Conservation (phyloP, 2,888 invertebrate species). For the Cremastinae sp. region DNA sequence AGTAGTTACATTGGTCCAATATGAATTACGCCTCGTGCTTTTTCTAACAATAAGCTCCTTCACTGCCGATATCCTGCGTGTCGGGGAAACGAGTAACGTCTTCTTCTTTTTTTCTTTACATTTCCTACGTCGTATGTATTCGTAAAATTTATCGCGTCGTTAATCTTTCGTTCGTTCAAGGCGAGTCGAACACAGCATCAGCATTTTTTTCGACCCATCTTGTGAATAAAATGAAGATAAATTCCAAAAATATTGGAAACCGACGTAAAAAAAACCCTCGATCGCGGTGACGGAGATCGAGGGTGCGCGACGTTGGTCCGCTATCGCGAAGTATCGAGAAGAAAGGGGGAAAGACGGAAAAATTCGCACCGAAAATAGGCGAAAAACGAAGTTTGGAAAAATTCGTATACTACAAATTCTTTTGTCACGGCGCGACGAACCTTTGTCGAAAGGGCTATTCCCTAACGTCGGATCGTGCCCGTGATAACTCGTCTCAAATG, state of each 20-base stretch:
- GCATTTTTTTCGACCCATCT: too few relatives aligned
- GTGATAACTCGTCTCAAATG: constrained; percentile 69
- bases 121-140: constrained; percentile 25
- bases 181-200: neutral
- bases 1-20: constrained; percentile 77
- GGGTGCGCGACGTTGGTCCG: constrained; percentile 47
- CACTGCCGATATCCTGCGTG: constrained; percentile 54
- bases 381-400: neutral
- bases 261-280: neutral
- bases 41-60: constrained; percentile 60
- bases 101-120: constrained; percentile 6
- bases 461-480: constrained; percentile 30
- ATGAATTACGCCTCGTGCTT: constrained; percentile 65
- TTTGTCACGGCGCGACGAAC: constrained; percentile 16
- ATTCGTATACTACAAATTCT: constrained; percentile 41
- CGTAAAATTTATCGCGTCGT: constrained; percentile 33
- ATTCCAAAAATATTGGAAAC: constrained; percentile 3
- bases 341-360: constrained; percentile 1
- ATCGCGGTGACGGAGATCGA: constrained; percentile 11
- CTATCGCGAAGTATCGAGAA: constrained; percentile 17
- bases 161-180: constrained; percentile 4
- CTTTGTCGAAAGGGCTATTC: constrained; percentile 9
- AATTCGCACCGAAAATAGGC: neutral
- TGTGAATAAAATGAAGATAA: neutral
- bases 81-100: constrained; percentile 39